Conservation (phyloP, 2,888 invertebrate species). For the Zelleria hepariella region DNA sequence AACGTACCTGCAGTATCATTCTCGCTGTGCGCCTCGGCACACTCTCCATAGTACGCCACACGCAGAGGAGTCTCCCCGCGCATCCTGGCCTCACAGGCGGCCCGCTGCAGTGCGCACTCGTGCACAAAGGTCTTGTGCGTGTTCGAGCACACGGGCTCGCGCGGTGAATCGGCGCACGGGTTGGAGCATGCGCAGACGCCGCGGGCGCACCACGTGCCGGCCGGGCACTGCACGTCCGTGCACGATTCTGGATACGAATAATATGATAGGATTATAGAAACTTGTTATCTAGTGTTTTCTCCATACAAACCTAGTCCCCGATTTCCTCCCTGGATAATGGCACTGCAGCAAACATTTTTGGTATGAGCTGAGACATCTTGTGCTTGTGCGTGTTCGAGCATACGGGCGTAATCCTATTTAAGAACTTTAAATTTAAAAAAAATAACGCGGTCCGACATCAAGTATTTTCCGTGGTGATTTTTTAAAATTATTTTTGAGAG, state of each 20-base stretch:
- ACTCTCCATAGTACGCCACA: conserved; percentile 84
- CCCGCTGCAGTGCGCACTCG: conserved; percentile 85
- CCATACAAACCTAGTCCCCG: too few species aligned
- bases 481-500: too few species aligned
- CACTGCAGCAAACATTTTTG: too few species aligned
- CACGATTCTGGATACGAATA: conserved; percentile 76
- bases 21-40: conserved; percentile 75
- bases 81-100: conserved; percentile 77
- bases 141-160: conserved; percentile 84
- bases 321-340: too few species aligned
- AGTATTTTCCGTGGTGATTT: too few species aligned
- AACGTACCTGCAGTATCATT: conserved; percentile 47
- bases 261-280: background rate
- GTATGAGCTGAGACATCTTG: too few species aligned
- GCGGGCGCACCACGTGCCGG: conserved; percentile 85
- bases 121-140: conserved; percentile 82
- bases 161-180: conserved; percentile 76
- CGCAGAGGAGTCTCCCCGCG: conserved; percentile 69
- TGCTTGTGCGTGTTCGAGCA: too few species aligned
- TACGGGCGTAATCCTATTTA: too few species aligned
- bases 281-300: too few species aligned
- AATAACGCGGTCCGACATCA: too few species aligned
- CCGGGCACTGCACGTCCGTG: conserved; percentile 81
- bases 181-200: conserved; percentile 88
- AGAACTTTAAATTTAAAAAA: too few species aligned